Percentiles rank a stretch among this genome's conserved stretches.
phyloP scores from a whole-genome alignment of 2,888 invertebrate species.

The Amphipoea oculea region DNA sequence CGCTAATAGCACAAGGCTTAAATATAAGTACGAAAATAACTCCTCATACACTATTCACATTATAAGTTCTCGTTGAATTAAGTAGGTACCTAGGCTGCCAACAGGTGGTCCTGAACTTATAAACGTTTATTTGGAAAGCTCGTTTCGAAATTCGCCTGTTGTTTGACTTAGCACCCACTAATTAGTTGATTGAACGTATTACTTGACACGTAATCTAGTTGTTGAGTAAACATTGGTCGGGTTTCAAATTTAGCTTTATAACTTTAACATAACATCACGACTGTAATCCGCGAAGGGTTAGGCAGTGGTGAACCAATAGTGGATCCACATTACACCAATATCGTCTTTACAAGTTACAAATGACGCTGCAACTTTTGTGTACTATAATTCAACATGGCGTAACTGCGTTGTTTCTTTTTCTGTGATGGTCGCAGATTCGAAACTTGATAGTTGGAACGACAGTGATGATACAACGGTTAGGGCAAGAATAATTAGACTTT shows the following conservation, averaged over 20 bases:
- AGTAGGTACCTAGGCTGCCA: constrained; percentile 4
- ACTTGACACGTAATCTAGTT: constrained; percentile 54
- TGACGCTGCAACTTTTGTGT: neutral
- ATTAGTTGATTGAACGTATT: constrained; percentile 65
- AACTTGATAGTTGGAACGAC: neutral
- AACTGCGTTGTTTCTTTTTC: neutral
- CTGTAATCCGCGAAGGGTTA: neutral
- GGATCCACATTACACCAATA: neutral
- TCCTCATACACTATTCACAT: constrained; percentile 1
- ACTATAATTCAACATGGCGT: neutral
- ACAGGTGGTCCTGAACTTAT: constrained; percentile 57
- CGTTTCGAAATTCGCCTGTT: constrained; percentile 28
- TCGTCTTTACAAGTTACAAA: neutral
- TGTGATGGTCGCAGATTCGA: neutral
- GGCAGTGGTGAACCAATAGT: neutral
- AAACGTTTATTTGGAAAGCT: neutral
- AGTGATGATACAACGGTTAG: too few species aligned
- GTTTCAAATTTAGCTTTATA: constrained; percentile 14
- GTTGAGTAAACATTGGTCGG: constrained; percentile 40
- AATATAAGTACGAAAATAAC: neutral
- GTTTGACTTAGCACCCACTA: constrained; percentile 41
- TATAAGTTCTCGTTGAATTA: constrained; percentile 47
- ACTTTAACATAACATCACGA: neutral
- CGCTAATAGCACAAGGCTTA: neutral
- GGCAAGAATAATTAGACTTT: neutral